Evolutionary conservation across 2,888 invertebrate species (phyloP), one percentile per base, ranked within the genome.

Genomic region (Harpagoxenus sublaevis): DNA sequence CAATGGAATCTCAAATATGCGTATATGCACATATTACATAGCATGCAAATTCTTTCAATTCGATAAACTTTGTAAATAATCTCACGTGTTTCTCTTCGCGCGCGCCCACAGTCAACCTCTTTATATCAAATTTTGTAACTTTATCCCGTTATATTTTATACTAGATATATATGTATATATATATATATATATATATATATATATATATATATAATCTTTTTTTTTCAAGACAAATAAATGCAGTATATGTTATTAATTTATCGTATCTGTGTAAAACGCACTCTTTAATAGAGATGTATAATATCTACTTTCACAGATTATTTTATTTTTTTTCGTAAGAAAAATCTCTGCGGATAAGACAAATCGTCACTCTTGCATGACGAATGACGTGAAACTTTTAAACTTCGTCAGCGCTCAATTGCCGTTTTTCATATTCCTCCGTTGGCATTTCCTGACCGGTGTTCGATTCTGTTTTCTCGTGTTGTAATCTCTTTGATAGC

Each of bases 401-500:
- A 83, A 94, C 93, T 89, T 94, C 94, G 42, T 93, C 92, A 9
- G 92, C 87, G 31, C 65, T 89, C 12, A 81, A 73, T 39, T 23
- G 35, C 31, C 28, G 60, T 18, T 89, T 79, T 18, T 87, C 81
- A 10, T 71, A 66, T 8, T 42, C 31, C 2, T 48, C 57, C 4
- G 28, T 70, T 55, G n/a, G 9, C 35, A 31, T 12, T 2, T 48
- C 18, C 39, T 62, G 73, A 51, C 2, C 2, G 28, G 4, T 39
- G 10, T 51, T 71, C 2, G 42, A 68, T n/a, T 55, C 55, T 18
- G 48, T 18, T 39, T 55, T 73, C 8, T 66, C 82, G 2, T 53
- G 84, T 12, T 89, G 90, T 35, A 93, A 78, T 79, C 90, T 93
- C 18, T 68, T 81, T 23, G 91, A 90, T 23, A 94, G 83, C 51